Percentiles rank a stretch among this genome's conserved stretches.
Conservation (phyloP, 2,888 invertebrate genomes). For the Netelia melanura region DNA sequence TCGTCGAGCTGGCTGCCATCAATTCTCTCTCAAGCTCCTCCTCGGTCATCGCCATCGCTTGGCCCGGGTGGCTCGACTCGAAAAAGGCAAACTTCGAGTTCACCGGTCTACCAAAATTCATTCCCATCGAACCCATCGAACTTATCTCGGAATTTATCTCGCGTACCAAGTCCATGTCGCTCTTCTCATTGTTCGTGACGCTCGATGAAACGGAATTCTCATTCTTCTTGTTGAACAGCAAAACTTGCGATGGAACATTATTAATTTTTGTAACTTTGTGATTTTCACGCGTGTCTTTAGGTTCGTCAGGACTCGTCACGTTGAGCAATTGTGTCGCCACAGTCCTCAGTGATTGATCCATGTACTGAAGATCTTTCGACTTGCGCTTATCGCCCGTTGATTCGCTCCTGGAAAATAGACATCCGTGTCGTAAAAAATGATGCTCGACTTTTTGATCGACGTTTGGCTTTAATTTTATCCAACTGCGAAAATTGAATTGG, state of each 20-base stretch:
- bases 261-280: conserved; percentile 56
- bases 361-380: conserved; percentile 80
- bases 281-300: conserved; percentile 44
- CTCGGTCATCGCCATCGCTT: conserved; percentile 88
- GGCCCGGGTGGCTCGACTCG: conserved; percentile 87
- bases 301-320: conserved; percentile 73
- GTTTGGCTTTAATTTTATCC: conserved; percentile 30
- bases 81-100: conserved; percentile 83
- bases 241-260: conserved; percentile 56
- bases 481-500: conserved; percentile 11
- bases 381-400: conserved; percentile 72
- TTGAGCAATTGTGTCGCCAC: conserved; percentile 83
- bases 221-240: conserved; percentile 65
- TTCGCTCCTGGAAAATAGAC: conserved; percentile 58
- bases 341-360: conserved; percentile 82
- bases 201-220: conserved; percentile 58
- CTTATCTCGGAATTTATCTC: conserved; percentile 70
- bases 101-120: conserved; percentile 79
- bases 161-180: conserved; percentile 53
- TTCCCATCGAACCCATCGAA: conserved; percentile 67
- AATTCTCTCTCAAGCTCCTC: conserved; percentile 87
- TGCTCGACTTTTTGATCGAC: not conserved
- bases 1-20: conserved; percentile 70
- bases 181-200: conserved; percentile 56
- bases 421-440: conserved; percentile 4